Base-by-base conservation (phyloP, 64 coral and sea anemone genomes). In the Trachythela sp. region DNA sequence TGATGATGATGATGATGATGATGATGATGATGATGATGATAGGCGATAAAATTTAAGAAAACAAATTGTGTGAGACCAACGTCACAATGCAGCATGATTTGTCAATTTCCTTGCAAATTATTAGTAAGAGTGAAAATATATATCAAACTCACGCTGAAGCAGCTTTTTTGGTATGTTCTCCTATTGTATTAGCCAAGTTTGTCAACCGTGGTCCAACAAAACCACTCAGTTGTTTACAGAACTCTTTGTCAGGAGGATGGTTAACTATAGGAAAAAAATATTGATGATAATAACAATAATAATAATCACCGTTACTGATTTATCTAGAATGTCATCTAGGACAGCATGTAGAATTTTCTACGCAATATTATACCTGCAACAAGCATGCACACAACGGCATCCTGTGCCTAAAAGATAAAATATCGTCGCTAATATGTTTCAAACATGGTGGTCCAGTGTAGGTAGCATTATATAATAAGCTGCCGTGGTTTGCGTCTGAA, bases 121-220 rank as follows among this genome's bases (percentile, higher is more conserved):
- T n/a, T n/a, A n/a, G n/a, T n/a, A n/a, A n/a, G n/a, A n/a, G n/a
- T n/a, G n/a, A n/a, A n/a, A n/a, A n/a, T n/a, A n/a, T n/a, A n/a
- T n/a, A n/a, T n/a, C n/a, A n/a, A n/a, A n/a, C n/a, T n/a, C n/a
- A n/a, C n/a, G n/a, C n/a, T 30, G 39, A 10, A 54, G 83, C 85
- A 54, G 88, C 91, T 59, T 95, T 99, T 14, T 91, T 54, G 32
- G 48, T 93, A 24, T 99, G 96, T 87, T 99, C 96, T 86, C 91
- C 54, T 56, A 99, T 93, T 29, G 93, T 84, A 77, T 92, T 99
- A n/a, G 91, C 96, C 72, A 99, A 86, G 38, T 77, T 93, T 36
- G 96, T 95, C 15, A 99, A 59, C 56, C 94, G 93, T 56, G 95
- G 95, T 2, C 95, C 95, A 84, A 98, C 83, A 9, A 93, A 98